Conservation (phyloP, 2,797 vertebrate species). For the Microctenopoma stevenorrisi region DNA sequence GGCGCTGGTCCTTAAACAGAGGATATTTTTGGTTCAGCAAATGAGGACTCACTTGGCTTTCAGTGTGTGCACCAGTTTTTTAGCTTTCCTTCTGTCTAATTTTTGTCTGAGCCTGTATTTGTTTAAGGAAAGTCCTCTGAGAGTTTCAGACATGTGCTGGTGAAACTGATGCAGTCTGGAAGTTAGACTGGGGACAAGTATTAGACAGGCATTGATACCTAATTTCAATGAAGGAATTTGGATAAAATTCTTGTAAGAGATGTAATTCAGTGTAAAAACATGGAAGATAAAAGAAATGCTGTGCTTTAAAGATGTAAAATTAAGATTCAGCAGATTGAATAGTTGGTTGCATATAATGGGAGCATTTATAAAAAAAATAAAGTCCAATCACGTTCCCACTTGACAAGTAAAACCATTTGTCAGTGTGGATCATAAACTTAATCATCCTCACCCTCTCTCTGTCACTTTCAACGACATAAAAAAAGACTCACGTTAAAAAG, state of each 20-base stretch:
- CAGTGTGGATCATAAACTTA: conserved; percentile 85
- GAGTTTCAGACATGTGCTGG: conserved; percentile 37
- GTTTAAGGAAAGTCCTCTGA: conserved; percentile 46
- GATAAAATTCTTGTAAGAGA: not conserved
- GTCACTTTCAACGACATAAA: conserved; percentile 86
- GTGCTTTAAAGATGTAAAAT: not conserved
- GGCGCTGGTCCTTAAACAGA: conserved; percentile 45
- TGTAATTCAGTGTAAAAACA: not conserved
- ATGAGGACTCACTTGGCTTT: conserved; percentile 53
- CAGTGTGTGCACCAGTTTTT: conserved; percentile 24
- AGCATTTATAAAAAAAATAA: not conserved
- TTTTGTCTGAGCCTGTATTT: conserved; percentile 54
- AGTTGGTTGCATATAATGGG: conserved; percentile 15
- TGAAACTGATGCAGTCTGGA: conserved; percentile 41
- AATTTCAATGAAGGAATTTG: not conserved
- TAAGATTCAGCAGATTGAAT: not conserved
- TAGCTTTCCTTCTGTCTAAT: conserved; percentile 27
- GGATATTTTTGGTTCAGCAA: conserved; percentile 65
- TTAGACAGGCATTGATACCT: conserved; percentile 1
- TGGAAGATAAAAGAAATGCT: conserved; percentile 6
- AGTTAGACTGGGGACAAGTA: conserved; percentile 13
- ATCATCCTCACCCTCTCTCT: conserved; percentile 85
- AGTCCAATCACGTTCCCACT: conserved; percentile 43
- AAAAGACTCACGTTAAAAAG: conserved; percentile 89
- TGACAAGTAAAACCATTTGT: conserved; percentile 76